These are phyloP conservation scores for Cricetomys ansorgei DNA, from an alignment of 2,113 vertebrate genomes.

Conservation along the genomic window DNA sequence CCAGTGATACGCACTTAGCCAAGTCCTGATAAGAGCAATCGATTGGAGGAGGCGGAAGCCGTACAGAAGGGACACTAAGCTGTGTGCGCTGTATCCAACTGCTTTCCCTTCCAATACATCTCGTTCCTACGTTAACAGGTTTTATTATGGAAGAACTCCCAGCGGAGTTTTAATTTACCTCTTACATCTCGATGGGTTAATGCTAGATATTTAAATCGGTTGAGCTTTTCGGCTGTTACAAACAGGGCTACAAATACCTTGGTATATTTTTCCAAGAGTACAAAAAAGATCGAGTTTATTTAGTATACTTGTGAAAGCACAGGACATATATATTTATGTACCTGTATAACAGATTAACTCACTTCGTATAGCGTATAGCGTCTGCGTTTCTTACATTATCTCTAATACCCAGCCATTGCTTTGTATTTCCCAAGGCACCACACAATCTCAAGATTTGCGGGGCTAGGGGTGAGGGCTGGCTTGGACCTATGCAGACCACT, in stretches of 20 bases:
- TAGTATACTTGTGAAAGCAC: neutral
- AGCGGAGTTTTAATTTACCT: neutral
- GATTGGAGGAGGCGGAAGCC: neutral
- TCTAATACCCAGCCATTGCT: neutral
- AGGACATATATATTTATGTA: neutral
- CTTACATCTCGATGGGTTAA: neutral
- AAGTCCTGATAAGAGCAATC: neutral
- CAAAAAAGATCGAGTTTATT: neutral
- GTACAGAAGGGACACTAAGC: neutral
- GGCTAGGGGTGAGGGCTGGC: too few relatives aligned
- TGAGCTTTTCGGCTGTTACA: neutral
- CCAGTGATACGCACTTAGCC: neutral
- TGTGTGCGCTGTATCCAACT: neutral
- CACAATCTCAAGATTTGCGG: too few relatives aligned
- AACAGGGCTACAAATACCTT: neutral
- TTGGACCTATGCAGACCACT: too few relatives aligned
- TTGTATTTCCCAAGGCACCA: neutral
- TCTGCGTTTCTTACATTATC: neutral
- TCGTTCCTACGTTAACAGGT: neutral
- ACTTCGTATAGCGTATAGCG: too few relatives aligned
- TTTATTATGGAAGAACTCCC: neutral
- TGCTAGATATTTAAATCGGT: neutral
- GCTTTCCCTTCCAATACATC: neutral
- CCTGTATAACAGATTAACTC: neutral
- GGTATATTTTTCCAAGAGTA: neutral